Percentiles rank a stretch among this genome's conserved stretches.
These are phyloP conservation scores for Diprion similis DNA, from an alignment of 1,140 invertebrate genomes.

Conservation along the genomic window DNA sequence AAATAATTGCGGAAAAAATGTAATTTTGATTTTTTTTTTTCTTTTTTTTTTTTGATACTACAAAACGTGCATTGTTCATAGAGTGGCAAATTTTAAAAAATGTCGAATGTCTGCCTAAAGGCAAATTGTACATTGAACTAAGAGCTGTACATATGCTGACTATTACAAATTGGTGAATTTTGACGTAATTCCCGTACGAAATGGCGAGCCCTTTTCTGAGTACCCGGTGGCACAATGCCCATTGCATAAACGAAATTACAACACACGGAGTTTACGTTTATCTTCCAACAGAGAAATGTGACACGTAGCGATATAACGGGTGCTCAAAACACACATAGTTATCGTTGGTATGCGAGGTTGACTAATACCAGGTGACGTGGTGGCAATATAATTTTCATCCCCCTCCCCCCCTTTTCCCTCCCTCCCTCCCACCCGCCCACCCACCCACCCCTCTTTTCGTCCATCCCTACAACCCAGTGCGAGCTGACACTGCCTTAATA, in stretches of 20 bases:
- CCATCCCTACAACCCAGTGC: slow-evolving; percentile 16
- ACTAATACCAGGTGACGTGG: slow-evolving; percentile 45
- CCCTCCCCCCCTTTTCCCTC: slow-evolving; percentile 19
- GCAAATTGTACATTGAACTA: too few species aligned
- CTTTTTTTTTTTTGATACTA: too few species aligned
- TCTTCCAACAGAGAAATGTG: slow-evolving; percentile 22
- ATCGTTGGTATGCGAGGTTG: slow-evolving; percentile 39
- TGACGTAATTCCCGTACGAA: background rate
- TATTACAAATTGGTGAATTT: background rate
- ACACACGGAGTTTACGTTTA: background rate
- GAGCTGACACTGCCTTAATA: slow-evolving; percentile 49
- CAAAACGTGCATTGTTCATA: too few species aligned
- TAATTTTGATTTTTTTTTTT: too few species aligned
- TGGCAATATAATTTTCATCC: slow-evolving; percentile 52
- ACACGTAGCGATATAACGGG: slow-evolving; percentile 42
- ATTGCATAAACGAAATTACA: background rate
- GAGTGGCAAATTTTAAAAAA: too few species aligned
- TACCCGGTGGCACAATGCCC: background rate
- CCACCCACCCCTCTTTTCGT: slow-evolving; percentile 15
- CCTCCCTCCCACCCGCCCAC: background rate
- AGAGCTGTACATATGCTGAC: background rate
- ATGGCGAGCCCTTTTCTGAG: background rate
- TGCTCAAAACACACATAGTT: slow-evolving; percentile 48
- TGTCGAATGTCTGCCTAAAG: too few species aligned
- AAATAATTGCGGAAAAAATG: too few species aligned